phyloP scores from a whole-genome alignment of 1,140 invertebrate species.

The Lasioglossum albipes region DNA sequence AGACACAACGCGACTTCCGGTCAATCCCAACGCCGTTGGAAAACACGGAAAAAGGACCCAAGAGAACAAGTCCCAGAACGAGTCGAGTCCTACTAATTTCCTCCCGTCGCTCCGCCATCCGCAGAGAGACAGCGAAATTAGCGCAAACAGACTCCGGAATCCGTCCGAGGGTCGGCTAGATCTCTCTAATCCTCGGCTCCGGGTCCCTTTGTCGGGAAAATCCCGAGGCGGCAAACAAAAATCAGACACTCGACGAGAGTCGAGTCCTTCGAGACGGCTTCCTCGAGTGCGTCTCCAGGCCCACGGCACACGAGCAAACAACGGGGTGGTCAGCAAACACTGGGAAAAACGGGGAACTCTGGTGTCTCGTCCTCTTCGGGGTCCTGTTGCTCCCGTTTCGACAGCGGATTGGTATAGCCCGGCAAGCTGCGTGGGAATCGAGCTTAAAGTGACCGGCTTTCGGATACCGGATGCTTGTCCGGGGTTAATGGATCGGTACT shows the following conservation, averaged over 20 bases:
- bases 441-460: slow-evolving; percentile 19
- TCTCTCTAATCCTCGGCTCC: slow-evolving; percentile 15
- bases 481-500: slow-evolving; percentile 32
- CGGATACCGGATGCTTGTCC: not conserved
- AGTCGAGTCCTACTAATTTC: slow-evolving; percentile 35
- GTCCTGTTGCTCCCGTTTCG: slow-evolving; percentile 70
- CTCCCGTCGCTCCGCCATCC: not conserved
- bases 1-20: too few relatives aligned
- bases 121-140: slow-evolving; percentile 53
- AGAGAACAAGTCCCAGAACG: too few relatives aligned
- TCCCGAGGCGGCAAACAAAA: slow-evolving; percentile 62
- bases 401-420: slow-evolving; percentile 37
- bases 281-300: slow-evolving; percentile 51
- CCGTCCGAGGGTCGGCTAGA: slow-evolving; percentile 12
- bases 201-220: slow-evolving; percentile 61
- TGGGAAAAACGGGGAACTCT: slow-evolving; percentile 49
- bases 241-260: slow-evolving; percentile 51
- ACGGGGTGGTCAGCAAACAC: slow-evolving; percentile 52
- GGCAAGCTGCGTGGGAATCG: slow-evolving; percentile 41
- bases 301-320: slow-evolving; percentile 59
- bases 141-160: slow-evolving; percentile 46
- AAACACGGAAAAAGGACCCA: too few relatives aligned
- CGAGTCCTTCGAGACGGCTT: slow-evolving; percentile 56
- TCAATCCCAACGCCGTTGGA: too few relatives aligned
- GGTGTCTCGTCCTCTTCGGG: not conserved